phyloP scores from a whole-genome alignment of 2,797 vertebrate genomes.

The Sciurus vulgaris region DNA sequence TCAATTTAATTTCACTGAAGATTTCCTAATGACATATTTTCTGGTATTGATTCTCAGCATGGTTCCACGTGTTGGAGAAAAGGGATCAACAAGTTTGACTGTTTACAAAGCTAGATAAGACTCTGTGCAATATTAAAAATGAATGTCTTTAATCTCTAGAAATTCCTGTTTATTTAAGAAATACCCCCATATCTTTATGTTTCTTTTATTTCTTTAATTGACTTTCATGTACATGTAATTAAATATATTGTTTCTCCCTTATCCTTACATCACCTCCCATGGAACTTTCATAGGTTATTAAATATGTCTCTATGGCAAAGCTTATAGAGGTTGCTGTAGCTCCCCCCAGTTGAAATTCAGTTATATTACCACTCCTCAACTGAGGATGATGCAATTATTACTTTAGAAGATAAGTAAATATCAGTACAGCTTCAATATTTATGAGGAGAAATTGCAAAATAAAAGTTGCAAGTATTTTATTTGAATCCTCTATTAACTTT shows the following conservation, averaged over 20 bases:
- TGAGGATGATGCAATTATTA: constrained; percentile 80
- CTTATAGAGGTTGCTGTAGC: constrained; percentile 71
- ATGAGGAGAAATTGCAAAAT: constrained; percentile 69
- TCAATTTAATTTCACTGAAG: constrained; percentile 83
- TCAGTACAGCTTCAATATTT: constrained; percentile 77
- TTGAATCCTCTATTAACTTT: constrained; percentile 80
- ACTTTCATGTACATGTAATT: constrained; percentile 69
- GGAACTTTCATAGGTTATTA: constrained; percentile 85
- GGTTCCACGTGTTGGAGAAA: neutral
- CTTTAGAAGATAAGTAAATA: constrained; percentile 77
- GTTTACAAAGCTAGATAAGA: neutral
- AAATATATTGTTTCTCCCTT: constrained; percentile 76
- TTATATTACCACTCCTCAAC: constrained; percentile 78
- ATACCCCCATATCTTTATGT: constrained; percentile 22
- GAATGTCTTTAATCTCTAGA: neutral
- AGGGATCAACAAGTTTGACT: neutral
- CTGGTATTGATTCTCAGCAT: constrained; percentile 68
- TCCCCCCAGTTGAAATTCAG: constrained; percentile 73
- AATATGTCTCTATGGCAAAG: constrained; percentile 76
- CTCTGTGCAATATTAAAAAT: neutral
- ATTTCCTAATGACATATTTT: constrained; percentile 82
- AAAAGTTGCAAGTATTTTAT: constrained; percentile 74
- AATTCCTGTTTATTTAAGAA: neutral
- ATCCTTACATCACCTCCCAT: constrained; percentile 66
- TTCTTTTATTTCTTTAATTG: constrained; percentile 80